Evolutionary conservation across 2,113 vertebrate species (phyloP), one percentile per base, ranked within the genome.

Genomic region (Baryphthengus martii): DNA sequence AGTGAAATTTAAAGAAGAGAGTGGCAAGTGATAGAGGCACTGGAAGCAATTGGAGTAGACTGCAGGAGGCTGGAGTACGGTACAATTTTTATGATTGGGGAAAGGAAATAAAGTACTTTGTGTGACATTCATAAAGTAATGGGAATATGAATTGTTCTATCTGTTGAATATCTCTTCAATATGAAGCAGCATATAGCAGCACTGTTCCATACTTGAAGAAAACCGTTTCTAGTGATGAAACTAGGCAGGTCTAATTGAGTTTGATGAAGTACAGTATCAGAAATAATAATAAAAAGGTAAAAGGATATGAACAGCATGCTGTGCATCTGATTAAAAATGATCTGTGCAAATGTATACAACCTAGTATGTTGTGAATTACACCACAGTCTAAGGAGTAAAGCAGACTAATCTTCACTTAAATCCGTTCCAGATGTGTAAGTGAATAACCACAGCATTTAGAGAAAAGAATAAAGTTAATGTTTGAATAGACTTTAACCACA

Each of bases 241-340:
- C 68, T 80, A 92, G 94, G 88, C 90, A 95, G 85, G 35, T 79
- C 77, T 94, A 88, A 95, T 89, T 77, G 93, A 77, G 52, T 94
- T 71, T 96, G 96, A 96, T 94, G 90, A 96, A 91, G 79, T 91
- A 96, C 90, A 96, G 88, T 94, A 92, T 96, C 82, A 94, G 90
- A 96, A 97, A 92, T 96, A 94, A 95, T 94, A 96, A 85, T 93
- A 96, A 91, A 94, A 94, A 89, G 49, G 87, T 95, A 94, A 96
- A 97, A 94, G 93, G 58, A 91, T 95, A 93, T 88, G 89, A 96
- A 76, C 5, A 33, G 70, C 95, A 93, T 94, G 93, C 95, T 97
- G 95, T 96, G 94, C 95, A 96, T 97, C 95, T 96, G 87, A 93
- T 96, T 93, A 96, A 94, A 97, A 95, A 89, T 81, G 87, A 95